A percentile compares a stretch with the other conserved stretches of the same genome.
These are phyloP conservation scores for Oxystoma pomonae DNA, from an alignment of 2,888 invertebrate species.

Conservation along the genomic window DNA sequence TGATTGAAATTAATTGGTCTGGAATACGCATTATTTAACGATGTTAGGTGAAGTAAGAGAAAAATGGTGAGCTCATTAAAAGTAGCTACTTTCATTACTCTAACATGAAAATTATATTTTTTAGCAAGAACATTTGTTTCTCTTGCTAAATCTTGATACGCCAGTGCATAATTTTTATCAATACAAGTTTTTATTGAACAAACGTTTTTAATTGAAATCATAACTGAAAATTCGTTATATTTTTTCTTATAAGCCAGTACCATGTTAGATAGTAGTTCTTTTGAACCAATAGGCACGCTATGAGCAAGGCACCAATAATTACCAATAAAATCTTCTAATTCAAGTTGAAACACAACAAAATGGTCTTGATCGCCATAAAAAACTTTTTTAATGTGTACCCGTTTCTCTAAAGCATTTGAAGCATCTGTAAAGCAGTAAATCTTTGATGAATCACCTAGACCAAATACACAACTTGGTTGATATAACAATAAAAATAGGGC, in stretches of 20 bases:
- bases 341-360: constrained; percentile 48
- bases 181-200: constrained; percentile 27
- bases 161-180: constrained; percentile 2
- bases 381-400: constrained; percentile 35
- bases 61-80: constrained; percentile 36
- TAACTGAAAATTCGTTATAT: constrained; percentile 37
- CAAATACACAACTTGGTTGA: constrained; percentile 54
- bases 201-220: constrained; percentile 37
- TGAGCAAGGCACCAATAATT: constrained; percentile 66
- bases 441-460: constrained; percentile 49
- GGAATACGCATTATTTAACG: too few relatives aligned
- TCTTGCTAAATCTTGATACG: constrained; percentile 3
- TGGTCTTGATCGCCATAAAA: background rate
- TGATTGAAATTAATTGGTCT: too few relatives aligned
- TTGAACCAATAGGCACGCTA: constrained; percentile 44
- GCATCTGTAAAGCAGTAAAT: constrained; percentile 61
- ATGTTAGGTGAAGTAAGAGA: constrained; percentile 49
- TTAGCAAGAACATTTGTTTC: too few relatives aligned
- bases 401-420: constrained; percentile 49
- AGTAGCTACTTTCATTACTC: constrained; percentile 54
- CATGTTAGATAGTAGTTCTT: constrained; percentile 43
- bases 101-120: constrained; percentile 20
- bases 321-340: constrained; percentile 54
- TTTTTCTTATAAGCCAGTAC: constrained; percentile 49
- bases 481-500: constrained; percentile 51